A percentile compares a stretch with the other conserved stretches of the same genome.
These are phyloP conservation scores for Drosophila eugracilis DNA, from an alignment of 1,140 invertebrate species.

Conservation along the genomic window DNA sequence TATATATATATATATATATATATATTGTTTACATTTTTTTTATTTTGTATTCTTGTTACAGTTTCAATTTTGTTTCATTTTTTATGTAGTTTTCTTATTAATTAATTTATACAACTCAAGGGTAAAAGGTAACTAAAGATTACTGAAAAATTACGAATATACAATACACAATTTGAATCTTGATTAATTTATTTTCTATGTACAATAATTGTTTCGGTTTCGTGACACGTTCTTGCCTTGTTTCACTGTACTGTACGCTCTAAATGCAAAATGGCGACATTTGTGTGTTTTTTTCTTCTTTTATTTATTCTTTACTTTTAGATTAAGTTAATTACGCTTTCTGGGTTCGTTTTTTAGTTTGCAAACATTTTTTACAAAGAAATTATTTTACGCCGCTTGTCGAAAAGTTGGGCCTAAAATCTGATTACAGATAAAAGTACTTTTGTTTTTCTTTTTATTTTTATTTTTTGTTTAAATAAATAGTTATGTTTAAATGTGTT, in stretches of 20 bases:
- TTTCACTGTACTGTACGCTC: conserved; percentile 60
- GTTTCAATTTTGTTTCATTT: conserved; percentile 39
- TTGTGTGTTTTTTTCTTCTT: conserved; percentile 57
- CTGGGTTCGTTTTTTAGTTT: conserved; percentile 43
- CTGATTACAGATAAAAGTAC: conserved; percentile 54
- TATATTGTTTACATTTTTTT: conserved; percentile 39
- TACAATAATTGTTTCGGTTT: conserved; percentile 42
- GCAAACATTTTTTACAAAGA: conserved; percentile 77
- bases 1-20: too few species aligned
- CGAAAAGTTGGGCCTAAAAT: conserved; percentile 77
- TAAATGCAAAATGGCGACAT: conserved; percentile 84
- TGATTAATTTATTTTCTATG: conserved; percentile 34
- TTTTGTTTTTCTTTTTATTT: conserved; percentile 46
- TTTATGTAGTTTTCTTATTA: conserved; percentile 46
- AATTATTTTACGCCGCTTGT: conserved; percentile 78
- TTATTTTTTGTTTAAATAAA: conserved; percentile 61
- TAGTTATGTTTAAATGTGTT: conserved; percentile 60
- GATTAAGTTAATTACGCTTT: conserved; percentile 57
- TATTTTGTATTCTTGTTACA: conserved; percentile 53
- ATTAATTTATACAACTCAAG: conserved; percentile 73
- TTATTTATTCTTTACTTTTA: conserved; percentile 64
- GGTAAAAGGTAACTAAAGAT: conserved; percentile 36
- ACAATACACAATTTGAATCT: conserved; percentile 49
- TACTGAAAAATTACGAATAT: conserved; percentile 44
- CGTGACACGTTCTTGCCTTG: conserved; percentile 13